Base-by-base conservation (phyloP, 2,888 invertebrate species). In the Neocrepidodera transversa region DNA sequence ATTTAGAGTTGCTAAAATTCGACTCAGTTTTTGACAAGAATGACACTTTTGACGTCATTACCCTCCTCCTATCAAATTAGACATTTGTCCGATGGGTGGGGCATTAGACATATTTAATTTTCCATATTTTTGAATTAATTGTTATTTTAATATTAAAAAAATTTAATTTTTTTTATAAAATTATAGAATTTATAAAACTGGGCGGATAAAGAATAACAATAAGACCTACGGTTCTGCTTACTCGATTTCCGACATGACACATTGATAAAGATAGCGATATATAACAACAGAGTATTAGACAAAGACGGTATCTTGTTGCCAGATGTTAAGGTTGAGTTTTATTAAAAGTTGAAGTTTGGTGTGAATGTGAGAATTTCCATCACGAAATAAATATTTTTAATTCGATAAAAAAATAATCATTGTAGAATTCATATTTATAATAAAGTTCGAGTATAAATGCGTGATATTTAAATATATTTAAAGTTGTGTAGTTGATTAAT, bases 271-370 rank as follows among this genome's bases (percentile, higher is more conserved):
- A 64, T 45, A 53, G 55, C 42, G 17, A 35, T 57, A 62, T 59
- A 38, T 45, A 49, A 36, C n/a, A 49, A 18, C 43, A 47, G 20
- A 55, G 53, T 43, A 51, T 56, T 45, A 32, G 56, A 65, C 58
- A 50, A 59, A 55, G 60, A 59, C 38, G 20, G n/a, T n/a, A 49
- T 28, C 36, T 53, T 64, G 61, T 63, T 60, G 64, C 68, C 69
- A 70, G 70, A 71, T 71, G 70, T 71, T 69, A 62, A 69, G 67
- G 70, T 67, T 67, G 69, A 68, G 68, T 67, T 66, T 67, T 67
- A 67, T 67, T 58, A 63, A 65, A 64, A 66, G 70, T 68, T 67
- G 64, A 55, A 51, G 67, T 62, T 45, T 54, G 32, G 68, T 63
- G 67, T 65, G 58, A 66, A 67, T 63, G 67, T 65, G 58, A 66